Evolutionary conservation across 2,888 invertebrate species (phyloP).

Genomic region (Chrysotoxum bicinctum): DNA sequence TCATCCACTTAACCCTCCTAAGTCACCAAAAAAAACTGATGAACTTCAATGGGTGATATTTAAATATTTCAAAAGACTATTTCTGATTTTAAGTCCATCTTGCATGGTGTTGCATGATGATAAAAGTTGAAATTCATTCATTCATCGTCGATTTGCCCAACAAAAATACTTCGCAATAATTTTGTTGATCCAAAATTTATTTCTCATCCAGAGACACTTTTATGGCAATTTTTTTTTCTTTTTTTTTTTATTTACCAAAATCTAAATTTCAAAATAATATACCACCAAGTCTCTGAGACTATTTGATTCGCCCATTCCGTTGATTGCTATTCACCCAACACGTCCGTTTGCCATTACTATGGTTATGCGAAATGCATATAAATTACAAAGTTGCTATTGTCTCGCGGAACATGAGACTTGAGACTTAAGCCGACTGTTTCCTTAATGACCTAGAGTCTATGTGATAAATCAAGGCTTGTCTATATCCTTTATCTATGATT

Average conservation of each 20-base stretch:
- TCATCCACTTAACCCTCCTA: not conserved
- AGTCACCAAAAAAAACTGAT: not conserved
- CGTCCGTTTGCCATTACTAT: slow-evolving; percentile 64
- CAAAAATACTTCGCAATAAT: slow-evolving; percentile 26
- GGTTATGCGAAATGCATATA: slow-evolving; percentile 43
- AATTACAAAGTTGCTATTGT: slow-evolving; percentile 8
- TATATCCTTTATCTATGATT: slow-evolving; percentile 17
- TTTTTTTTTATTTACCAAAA: slow-evolving; percentile 16
- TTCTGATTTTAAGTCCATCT: not conserved
- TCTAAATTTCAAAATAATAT: slow-evolving; percentile 56
- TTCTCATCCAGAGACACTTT: slow-evolving; percentile 36
- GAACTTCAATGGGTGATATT: too few relatives aligned
- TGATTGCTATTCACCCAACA: slow-evolving; percentile 65
- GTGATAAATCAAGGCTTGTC: slow-evolving; percentile 4
- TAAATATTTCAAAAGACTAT: not conserved
- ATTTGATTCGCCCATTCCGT: slow-evolving; percentile 21
- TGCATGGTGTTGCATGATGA: slow-evolving; percentile 16
- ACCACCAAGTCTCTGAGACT: slow-evolving; percentile 16
- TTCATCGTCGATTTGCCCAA: slow-evolving; percentile 46
- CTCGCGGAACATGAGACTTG: not conserved
- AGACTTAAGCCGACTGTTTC: not conserved
- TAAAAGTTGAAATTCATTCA: slow-evolving; percentile 35
- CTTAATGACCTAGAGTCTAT: slow-evolving; percentile 15
- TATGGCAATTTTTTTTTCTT: not conserved
- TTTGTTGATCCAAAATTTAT: slow-evolving; percentile 16